Evolutionary conservation across 1,140 invertebrate genomes (phyloP), one percentile per base, ranked within the genome.

Genomic region (Calephelis virginiensis): DNA sequence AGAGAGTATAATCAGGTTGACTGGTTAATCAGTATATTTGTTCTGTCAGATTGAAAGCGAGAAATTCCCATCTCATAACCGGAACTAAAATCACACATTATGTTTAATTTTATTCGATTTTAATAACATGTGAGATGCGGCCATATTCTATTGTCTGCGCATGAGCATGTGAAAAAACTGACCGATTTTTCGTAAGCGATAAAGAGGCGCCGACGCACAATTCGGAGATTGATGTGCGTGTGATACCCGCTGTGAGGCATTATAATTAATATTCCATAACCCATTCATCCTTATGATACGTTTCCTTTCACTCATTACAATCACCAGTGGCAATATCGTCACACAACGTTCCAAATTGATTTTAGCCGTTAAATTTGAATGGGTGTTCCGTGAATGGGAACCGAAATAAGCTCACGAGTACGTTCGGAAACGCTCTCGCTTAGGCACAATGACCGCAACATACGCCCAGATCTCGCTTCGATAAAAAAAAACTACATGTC

Each of bases 91-190:
- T 89, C 88, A 90, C 86, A 90, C 85, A 90, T 89, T 90, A 89
- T 70, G 83, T 84, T 89, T 86, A 88, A 91, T 90, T 89, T 91
- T 89, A 91, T 91, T 89, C 86, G 86, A 91, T 89, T 91, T 91
- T 91, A 91, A 91, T 91, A 91, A 89, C 85, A 76, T 88, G 82
- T 78, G 85, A 83, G 84, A 82, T 85, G 81, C 78, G 63, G 76
- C 69, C 68, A 63, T 60, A 68, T 10, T 43, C 84, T 76, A 89
- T 91, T 91, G 89, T 90, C 68, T 75, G 72, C 63, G 65, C 68
- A 71, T 75, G 80, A 69, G 75, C 84, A 87, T 91, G 88, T 85
- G 85, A 91, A 90, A 83, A 81, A 76, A 72, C 69, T 74, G 77
- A 74, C 73, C 81, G 78, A 82, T 82, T 89, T 88, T 85, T 86